These are phyloP conservation scores for Clupea harengus DNA, from an alignment of 2,113 vertebrate species.

Conservation along the genomic window DNA sequence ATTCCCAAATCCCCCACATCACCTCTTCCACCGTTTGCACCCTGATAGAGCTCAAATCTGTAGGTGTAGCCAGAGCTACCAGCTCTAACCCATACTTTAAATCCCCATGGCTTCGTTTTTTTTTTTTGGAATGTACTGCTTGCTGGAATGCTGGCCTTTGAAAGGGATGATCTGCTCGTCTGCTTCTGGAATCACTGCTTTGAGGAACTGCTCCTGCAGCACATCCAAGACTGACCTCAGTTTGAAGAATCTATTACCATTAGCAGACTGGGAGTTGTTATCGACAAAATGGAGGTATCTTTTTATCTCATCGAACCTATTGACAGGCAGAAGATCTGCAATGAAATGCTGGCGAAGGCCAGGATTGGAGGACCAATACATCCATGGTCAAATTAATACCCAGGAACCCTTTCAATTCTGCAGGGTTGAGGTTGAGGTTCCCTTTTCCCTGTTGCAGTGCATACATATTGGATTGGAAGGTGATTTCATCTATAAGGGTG, in stretches of 20 bases:
- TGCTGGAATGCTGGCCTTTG: constrained; percentile 5
- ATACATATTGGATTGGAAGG: neutral
- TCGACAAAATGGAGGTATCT: constrained; percentile 12
- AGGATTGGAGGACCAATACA: constrained; percentile 18
- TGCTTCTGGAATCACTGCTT: neutral
- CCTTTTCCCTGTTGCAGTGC: neutral
- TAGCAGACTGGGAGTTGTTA: neutral
- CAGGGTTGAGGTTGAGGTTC: neutral
- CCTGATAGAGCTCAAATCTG: constrained; percentile 20
- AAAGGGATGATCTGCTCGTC: constrained; percentile 15
- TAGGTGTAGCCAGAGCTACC: constrained; percentile 1
- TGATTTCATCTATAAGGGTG: neutral
- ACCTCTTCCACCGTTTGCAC: neutral
- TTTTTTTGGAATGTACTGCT: constrained; percentile 22
- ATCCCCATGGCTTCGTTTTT: constrained; percentile 14
- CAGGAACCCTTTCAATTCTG: neutral
- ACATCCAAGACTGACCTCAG: neutral
- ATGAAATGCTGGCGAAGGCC: neutral
- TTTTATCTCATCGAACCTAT: constrained; percentile 5
- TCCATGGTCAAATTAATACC: neutral
- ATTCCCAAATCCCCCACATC: constrained; percentile 6
- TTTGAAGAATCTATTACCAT: neutral
- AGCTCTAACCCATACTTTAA: constrained; percentile 23
- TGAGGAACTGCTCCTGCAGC: neutral
- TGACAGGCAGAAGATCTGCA: neutral